Percentiles rank a stretch among this genome's conserved stretches.
Evolutionary conservation across 92 coral and sea anemone species (phyloP).

Genomic region (Micromussa lordhowensis): DNA sequence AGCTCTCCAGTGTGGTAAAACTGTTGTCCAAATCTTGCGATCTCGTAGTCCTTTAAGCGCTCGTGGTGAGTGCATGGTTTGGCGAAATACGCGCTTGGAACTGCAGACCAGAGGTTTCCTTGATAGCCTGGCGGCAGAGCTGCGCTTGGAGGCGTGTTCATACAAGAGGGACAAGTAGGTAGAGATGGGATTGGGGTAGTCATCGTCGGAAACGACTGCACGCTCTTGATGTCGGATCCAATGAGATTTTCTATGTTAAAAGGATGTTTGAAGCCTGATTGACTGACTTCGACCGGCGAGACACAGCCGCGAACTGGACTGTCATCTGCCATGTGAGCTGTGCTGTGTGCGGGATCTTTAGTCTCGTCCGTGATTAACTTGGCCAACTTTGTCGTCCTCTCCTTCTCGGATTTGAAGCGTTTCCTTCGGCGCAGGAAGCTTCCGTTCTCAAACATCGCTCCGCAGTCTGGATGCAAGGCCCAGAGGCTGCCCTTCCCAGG

Average conservation of each 20-base stretch:
- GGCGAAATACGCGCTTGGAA: conserved; percentile 68
- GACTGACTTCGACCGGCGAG: conserved; percentile 50
- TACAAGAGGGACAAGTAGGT: conserved; percentile 87
- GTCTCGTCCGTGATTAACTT: conserved; percentile 67
- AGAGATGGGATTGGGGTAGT: conserved; percentile 81
- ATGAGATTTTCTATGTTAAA: conserved; percentile 97
- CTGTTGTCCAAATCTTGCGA: conserved; percentile 45
- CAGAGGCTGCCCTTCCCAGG: conserved; percentile 99
- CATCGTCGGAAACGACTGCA: conserved; percentile 54
- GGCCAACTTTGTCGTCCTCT: conserved; percentile 78
- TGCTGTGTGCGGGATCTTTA: conserved; percentile 46
- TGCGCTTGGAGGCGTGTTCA: conserved; percentile 60
- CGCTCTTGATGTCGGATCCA: conserved; percentile 72
- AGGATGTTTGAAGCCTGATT: conserved; percentile 88
- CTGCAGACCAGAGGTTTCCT: conserved; percentile 78
- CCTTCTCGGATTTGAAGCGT: conserved; percentile 94
- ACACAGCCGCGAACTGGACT: conserved; percentile 35
- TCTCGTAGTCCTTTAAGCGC: conserved; percentile 37
- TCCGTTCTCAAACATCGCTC: conserved; percentile 98
- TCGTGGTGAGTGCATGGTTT: conserved; percentile 86
- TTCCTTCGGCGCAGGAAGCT: conserved; percentile 94
- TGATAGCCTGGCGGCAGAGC: conserved; percentile 67
- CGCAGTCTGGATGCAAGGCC: conserved; percentile 99
- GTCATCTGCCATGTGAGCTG: conserved; percentile 15
- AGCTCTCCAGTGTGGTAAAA: conserved; percentile 44